Conservation (phyloP, 2,797 vertebrate genomes). For the Danionella dracula region DNA sequence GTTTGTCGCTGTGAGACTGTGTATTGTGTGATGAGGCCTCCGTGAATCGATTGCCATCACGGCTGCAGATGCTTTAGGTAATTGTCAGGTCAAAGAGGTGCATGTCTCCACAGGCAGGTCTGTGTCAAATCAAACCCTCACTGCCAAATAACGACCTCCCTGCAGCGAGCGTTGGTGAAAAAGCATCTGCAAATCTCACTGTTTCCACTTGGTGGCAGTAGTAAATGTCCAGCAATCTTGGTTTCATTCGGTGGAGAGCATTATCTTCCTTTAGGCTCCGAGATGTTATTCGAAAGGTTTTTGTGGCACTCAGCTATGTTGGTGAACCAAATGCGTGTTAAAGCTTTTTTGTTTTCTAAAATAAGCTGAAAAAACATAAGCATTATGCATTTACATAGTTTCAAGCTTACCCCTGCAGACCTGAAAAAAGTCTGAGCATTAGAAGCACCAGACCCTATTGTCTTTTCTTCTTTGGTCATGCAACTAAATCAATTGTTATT, state of each 20-base stretch:
- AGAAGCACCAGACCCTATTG: too few species aligned
- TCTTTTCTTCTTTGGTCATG: too few species aligned
- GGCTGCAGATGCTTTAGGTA: conserved; percentile 16
- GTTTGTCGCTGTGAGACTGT: conserved; percentile 1
- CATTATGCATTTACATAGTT: too few species aligned
- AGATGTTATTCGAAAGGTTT: conserved; percentile 7
- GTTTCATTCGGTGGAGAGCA: conserved; percentile 43
- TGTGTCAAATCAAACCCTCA: not conserved
- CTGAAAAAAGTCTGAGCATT: too few species aligned
- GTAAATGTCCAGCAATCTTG: conserved; percentile 43
- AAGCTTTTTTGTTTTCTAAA: too few species aligned
- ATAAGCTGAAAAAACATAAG: too few species aligned
- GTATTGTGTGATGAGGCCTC: conserved; percentile 24
- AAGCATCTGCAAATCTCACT: conserved; percentile 22
- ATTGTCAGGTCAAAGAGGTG: conserved; percentile 32
- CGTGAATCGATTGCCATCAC: conserved; percentile 30
- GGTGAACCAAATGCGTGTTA: conserved; percentile 2
- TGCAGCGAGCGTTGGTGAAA: conserved; percentile 14
- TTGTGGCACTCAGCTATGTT: too few species aligned
- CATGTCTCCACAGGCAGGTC: conserved; percentile 20
- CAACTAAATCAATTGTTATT: too few species aligned
- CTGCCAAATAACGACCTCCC: conserved; percentile 9
- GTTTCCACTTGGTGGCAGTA: conserved; percentile 74
- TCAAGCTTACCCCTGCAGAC: too few species aligned
- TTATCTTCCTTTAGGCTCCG: conserved; percentile 21